These are phyloP conservation scores for Osmerus mordax DNA, from an alignment of 2,113 vertebrate genomes.

Conservation along the genomic window DNA sequence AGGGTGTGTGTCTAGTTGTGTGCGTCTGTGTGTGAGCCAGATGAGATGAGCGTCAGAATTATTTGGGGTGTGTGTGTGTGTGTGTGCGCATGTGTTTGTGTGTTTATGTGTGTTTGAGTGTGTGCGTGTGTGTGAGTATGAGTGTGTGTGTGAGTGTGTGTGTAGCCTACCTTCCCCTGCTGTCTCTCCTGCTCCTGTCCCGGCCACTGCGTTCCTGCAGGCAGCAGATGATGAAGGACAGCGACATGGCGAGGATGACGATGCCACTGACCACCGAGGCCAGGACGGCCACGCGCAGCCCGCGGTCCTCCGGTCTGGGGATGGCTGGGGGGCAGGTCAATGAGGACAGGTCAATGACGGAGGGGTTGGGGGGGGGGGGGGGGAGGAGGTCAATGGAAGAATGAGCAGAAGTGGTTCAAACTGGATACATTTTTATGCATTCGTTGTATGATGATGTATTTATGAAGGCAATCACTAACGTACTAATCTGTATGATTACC, in stretches of 20 bases:
- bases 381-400: too few species aligned
- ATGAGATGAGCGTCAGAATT: too few species aligned
- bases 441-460: too few species aligned
- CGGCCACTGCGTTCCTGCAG: conserved; percentile 64
- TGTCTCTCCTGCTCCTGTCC: conserved; percentile 43
- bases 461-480: too few species aligned
- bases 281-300: conserved; percentile 72
- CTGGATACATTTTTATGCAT: too few species aligned
- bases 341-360: not conserved
- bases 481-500: too few species aligned
- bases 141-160: not conserved
- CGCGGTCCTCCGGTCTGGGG: conserved; percentile 64
- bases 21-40: too few species aligned
- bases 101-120: not conserved
- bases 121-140: not conserved
- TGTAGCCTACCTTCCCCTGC: conserved; percentile 50
- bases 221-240: conserved; percentile 80
- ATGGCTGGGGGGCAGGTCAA: conserved; percentile 52
- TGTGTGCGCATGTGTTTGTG: not conserved
- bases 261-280: conserved; percentile 77
- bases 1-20: not conserved
- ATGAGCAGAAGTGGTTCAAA: too few species aligned
- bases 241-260: conserved; percentile 75
- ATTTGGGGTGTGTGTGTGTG: not conserved
- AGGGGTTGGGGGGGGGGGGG: not conserved